Conservation (phyloP, 2,888 invertebrate genomes). For the Leptopterna dolabrata region DNA sequence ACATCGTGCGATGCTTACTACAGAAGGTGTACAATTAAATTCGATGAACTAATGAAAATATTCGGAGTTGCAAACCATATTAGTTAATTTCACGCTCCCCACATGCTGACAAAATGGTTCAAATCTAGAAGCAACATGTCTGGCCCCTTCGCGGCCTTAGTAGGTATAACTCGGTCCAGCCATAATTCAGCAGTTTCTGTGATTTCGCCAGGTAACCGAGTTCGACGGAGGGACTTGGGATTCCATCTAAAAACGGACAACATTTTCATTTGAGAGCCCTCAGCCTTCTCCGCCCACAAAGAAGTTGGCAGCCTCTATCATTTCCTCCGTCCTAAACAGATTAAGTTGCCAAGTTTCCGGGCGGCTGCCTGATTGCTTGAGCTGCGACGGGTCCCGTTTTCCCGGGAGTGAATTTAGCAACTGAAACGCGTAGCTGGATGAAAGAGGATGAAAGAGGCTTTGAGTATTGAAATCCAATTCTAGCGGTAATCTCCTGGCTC, state of each 20-base stretch:
- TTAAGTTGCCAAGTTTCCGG: not conserved
- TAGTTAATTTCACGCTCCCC: too few species aligned
- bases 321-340: not conserved
- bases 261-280: not conserved
- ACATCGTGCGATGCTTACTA: too few species aligned
- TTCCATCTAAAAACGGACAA: not conserved
- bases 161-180: too few species aligned
- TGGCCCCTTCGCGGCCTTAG: too few species aligned
- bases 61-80: too few species aligned
- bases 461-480: constrained; percentile 35
- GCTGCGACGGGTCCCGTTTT: not conserved
- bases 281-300: not conserved
- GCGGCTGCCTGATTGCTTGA: not conserved
- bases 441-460: not conserved
- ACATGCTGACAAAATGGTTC: too few species aligned
- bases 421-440: not conserved
- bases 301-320: not conserved
- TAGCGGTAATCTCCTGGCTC: not conserved
- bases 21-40: too few species aligned
- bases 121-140: too few species aligned
- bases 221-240: too few species aligned
- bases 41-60: too few species aligned
- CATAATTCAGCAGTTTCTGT: too few species aligned
- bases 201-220: too few species aligned
- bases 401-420: not conserved